Base-by-base conservation (phyloP, 2,797 vertebrate species). In the Neostethus bicornis region DNA sequence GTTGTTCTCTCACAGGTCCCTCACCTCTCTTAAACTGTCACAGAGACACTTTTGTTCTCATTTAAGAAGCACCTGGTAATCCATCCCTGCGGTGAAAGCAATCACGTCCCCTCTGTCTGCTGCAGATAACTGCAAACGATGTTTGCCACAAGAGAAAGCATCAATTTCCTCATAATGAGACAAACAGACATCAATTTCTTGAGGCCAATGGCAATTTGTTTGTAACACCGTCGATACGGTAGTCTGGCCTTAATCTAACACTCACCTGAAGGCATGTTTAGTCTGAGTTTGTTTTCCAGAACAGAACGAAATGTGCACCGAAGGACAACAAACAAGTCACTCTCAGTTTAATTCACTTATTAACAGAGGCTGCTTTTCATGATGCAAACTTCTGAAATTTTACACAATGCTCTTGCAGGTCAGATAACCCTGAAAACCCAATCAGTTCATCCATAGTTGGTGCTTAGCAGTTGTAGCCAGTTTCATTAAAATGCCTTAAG, bases 61-160 rank as follows among this genome's bases (percentile, higher is more conserved):
- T 69, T 37, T 54, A 44, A 70, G 53, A 44, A 51, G 26, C 26
- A 24, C 2, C 44, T 8, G 20, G 43, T 83, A 74, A 87, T 80
- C 79, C 73, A 44, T 68, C 73, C 70, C 52, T 20, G 25, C 11
- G 44, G 80, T 56, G 13, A 50, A 48, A 69, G 48, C 58, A 56
- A 77, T 78, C 65, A 19, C 7, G 53, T 21, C 51, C 52, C 50
- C 44, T 43, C 59, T 61, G 47, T 80, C 63, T 51, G 50, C 2
- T 51, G 42, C 3, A 72, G 77, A 86, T 81, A 81, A 69, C 75
- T 9, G 44, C 21, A 62, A 42, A 47, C 45, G 37, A 61, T 60
- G n/a, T 79, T 64, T 43, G 43, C 59, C 42, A 34, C 45, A 26
- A 52, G 24, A 52, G 13, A 47, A 52, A 37, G 29, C 48, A 42